Base-by-base conservation (phyloP, 1,140 invertebrate genomes). In the Antheraea mylitta region DNA sequence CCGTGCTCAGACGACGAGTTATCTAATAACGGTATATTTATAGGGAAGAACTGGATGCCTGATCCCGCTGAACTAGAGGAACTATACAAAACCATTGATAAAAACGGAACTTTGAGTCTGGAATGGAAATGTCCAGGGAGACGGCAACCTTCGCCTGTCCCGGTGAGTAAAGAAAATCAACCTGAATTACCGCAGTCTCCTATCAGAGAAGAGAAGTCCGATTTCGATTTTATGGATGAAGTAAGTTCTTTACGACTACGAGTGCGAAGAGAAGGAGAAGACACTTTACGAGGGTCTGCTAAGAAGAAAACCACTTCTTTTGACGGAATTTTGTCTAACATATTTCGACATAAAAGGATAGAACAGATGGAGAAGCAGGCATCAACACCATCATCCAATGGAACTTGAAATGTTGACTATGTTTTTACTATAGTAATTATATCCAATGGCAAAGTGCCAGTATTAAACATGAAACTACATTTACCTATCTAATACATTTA, bases 141-240 rank as follows among this genome's bases (percentile, higher is more conserved):
- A 76, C 83, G 94, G 69, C 93, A 93, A 7, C 94, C 93, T 6
- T 93, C 94, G 1, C 94, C 94, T 0, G 72, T 85, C 0, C 77
- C 83, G 7, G 82, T 87, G 0, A 86, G 80, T 64, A 91, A 92
- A 72, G 89, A 92, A 67, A 86, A 89, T 58, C 85, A 89, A 48
- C 82, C 86, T 0, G 90, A 92, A 77, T 77, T 78, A 62, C 86
- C 83, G 4, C 77, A 75, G 0, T 89, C 89, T 4, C 90, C 88
- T 38, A 81, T 82, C 63, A 78, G 94, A 86, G 95, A 95, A 81
- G 94, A 95, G 71, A 94, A 94, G 77, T 95, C 95, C 0, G 95
- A 96, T 79, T 96, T 96, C 84, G 95, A 96, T 87, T 96, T 96
- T 68, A 95, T 95, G 94, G 95, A 96, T 72, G 95, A 96, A 87